These are phyloP conservation scores for Amaurobius ferox DNA, from an alignment of 2,888 invertebrate genomes.

Conservation along the genomic window DNA sequence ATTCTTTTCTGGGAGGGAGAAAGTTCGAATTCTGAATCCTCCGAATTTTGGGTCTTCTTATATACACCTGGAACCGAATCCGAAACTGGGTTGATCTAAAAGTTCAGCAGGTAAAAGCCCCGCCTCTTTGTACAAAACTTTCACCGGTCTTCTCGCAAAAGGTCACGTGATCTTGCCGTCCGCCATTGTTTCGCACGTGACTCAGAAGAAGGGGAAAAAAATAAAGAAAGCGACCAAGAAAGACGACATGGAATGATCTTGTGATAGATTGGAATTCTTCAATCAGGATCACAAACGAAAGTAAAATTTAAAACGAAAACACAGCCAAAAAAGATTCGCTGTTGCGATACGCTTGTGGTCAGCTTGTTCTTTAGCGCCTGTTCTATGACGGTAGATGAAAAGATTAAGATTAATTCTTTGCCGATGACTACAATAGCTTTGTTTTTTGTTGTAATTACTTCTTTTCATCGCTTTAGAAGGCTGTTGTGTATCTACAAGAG, in stretches of 20 bases:
- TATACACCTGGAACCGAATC: not conserved
- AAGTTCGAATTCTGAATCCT: not conserved
- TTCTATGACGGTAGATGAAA: not conserved
- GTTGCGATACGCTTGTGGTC: not conserved
- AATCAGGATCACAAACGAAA: not conserved
- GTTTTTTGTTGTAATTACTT: not conserved
- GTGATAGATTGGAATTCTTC: not conserved
- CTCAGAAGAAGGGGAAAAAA: not conserved
- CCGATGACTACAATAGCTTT: not conserved
- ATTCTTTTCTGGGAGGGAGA: not conserved
- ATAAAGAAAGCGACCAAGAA: not conserved
- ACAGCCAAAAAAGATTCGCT: no score
- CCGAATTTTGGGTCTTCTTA: not conserved
- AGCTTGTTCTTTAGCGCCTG: not conserved
- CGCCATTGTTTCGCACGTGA: conserved; percentile 9
- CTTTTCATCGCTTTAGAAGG: not conserved
- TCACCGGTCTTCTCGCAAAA: not conserved
- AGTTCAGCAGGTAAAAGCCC: not conserved
- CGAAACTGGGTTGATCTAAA: conserved; percentile 4
- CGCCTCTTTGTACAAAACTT: conserved; percentile 8
- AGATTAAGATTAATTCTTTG: not conserved
- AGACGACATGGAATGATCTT: conserved; percentile 9
- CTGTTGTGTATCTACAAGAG: not conserved
- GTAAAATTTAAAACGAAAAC: not conserved
- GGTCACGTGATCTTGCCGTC: not conserved